Percentiles rank a stretch among this genome's conserved stretches.
Evolutionary conservation across 2,797 vertebrate genomes (phyloP).

Genomic region (Petrocephalus schoutedeni): DNA sequence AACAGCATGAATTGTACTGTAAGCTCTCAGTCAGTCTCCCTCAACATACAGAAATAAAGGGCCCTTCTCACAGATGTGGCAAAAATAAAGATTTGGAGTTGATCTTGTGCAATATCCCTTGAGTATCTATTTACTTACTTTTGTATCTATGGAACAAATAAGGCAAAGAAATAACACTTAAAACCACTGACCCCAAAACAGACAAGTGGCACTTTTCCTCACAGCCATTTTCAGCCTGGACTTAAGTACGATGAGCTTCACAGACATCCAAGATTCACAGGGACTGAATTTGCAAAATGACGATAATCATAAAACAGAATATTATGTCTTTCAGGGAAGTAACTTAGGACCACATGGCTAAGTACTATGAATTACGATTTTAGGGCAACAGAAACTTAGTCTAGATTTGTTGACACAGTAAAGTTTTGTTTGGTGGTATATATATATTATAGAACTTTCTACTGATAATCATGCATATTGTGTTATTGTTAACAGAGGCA

Average conservation of each 20-base stretch:
- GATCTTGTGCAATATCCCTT: constrained; percentile 34
- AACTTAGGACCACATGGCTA: constrained; percentile 25
- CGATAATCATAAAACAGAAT: neutral
- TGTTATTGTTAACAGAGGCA: constrained; percentile 23
- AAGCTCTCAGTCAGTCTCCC: neutral
- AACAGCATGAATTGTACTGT: neutral
- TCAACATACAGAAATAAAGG: constrained; percentile 18
- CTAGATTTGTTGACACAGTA: constrained; percentile 8
- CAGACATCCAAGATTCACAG: neutral
- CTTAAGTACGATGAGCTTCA: neutral
- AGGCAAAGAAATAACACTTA: neutral
- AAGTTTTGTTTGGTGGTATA: constrained; percentile 24
- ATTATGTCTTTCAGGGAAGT: neutral
- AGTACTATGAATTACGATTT: constrained; percentile 27
- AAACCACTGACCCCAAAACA: neutral
- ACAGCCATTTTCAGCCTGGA: neutral
- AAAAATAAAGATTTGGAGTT: constrained; percentile 20
- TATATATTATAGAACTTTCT: constrained; percentile 18
- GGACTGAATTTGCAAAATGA: neutral
- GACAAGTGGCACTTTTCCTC: neutral
- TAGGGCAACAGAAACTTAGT: constrained; percentile 9
- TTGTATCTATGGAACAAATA: constrained; percentile 14
- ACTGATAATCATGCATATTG: constrained; percentile 32
- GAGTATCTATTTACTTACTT: constrained; percentile 1
- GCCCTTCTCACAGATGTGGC: neutral